Evolutionary conservation across 2,113 vertebrate species (phyloP).

Genomic region (Picathartes gymnocephalus): DNA sequence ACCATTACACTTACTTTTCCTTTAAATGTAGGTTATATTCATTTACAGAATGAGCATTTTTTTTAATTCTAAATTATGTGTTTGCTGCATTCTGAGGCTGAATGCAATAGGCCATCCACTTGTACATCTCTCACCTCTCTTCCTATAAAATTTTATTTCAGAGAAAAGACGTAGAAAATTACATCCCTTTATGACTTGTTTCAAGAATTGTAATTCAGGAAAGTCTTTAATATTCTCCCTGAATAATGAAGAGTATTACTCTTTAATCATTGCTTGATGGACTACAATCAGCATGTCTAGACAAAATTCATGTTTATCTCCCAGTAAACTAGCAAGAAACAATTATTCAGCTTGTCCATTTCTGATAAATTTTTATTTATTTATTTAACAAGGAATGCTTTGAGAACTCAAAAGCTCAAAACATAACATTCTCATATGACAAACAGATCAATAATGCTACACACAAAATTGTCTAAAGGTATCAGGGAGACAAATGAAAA

Average conservation of each 20-base stretch:
- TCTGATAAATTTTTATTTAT: not conserved
- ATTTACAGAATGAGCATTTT: not conserved
- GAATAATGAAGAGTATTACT: slow-evolving; percentile 62
- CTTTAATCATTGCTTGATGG: slow-evolving; percentile 68
- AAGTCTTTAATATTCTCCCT: slow-evolving; percentile 39
- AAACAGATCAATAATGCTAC: slow-evolving; percentile 11
- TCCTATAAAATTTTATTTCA: slow-evolving; percentile 11
- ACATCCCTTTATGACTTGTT: not conserved
- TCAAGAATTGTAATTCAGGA: slow-evolving; percentile 56
- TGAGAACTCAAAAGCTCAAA: not conserved
- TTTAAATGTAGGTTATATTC: not conserved
- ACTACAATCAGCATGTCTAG: slow-evolving; percentile 70
- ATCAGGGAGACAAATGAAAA: not conserved
- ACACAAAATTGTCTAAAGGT: not conserved
- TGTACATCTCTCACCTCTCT: not conserved
- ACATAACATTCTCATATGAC: not conserved
- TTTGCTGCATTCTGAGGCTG: not conserved
- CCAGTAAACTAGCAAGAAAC: slow-evolving; percentile 52
- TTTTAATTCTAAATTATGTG: not conserved
- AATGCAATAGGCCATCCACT: not conserved
- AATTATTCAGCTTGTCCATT: slow-evolving; percentile 35
- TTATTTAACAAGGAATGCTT: not conserved
- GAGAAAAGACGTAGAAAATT: slow-evolving; percentile 12
- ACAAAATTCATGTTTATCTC: slow-evolving; percentile 67
- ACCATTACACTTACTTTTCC: not conserved